A percentile compares a stretch with the other conserved stretches of the same genome.
Evolutionary conservation across 2,797 vertebrate genomes (phyloP).

Genomic region (Acanthopagrus latus): DNA sequence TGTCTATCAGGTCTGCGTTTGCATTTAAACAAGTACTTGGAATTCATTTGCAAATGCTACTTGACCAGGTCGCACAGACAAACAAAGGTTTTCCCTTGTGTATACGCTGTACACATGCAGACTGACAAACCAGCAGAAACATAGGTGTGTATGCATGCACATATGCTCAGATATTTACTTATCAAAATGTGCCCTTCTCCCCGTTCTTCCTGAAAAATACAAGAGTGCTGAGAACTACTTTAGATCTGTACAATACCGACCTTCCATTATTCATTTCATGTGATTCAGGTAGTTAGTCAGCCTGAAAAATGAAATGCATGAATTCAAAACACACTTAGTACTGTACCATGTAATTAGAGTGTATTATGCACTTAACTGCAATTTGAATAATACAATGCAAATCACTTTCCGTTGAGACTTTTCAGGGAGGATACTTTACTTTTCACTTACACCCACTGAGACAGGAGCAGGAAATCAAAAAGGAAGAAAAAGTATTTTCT

Average conservation of each 20-base stretch:
- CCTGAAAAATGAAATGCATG: constrained; percentile 73
- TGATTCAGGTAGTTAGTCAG: constrained; percentile 63
- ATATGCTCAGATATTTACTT: constrained; percentile 36
- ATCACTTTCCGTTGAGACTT: constrained; percentile 69
- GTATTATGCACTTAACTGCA: constrained; percentile 80
- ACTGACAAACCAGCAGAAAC: background rate
- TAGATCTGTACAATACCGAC: constrained; percentile 58
- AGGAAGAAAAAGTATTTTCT: background rate
- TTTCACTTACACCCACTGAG: constrained; percentile 56
- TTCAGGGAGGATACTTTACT: constrained; percentile 66
- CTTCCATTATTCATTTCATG: constrained; percentile 66
- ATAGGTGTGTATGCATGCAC: background rate
- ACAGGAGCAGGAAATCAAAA: constrained; percentile 32
- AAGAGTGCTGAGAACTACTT: constrained; percentile 29
- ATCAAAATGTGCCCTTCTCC: constrained; percentile 6
- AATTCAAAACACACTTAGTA: constrained; percentile 75
- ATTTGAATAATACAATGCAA: constrained; percentile 83
- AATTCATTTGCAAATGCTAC: constrained; percentile 47
- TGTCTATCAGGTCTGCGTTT: constrained; percentile 17
- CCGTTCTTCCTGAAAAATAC: constrained; percentile 19
- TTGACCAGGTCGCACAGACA: constrained; percentile 26
- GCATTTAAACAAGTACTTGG: constrained; percentile 28
- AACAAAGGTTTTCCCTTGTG: constrained; percentile 27
- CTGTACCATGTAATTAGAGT: constrained; percentile 76
- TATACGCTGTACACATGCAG: constrained; percentile 1